Base-by-base conservation (phyloP, 2,113 vertebrate species). In the Micronycteris hirsuta region DNA sequence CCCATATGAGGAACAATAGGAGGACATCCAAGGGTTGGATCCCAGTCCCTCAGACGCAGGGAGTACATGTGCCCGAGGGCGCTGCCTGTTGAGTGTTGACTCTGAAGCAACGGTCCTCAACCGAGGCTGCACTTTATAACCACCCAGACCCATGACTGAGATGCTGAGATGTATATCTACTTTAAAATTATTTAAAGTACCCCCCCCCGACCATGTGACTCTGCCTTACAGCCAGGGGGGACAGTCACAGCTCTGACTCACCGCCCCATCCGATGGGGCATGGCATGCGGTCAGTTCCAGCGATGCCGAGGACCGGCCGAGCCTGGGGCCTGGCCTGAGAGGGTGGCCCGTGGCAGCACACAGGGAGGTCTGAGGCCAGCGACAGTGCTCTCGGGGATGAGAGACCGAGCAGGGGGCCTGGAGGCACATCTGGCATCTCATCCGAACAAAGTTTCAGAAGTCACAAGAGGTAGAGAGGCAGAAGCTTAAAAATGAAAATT, bases 301-400 rank as follows among this genome's bases (percentile, higher is more conserved):
- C 56, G 4, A 9, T 10, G 3, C 56, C 3, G 24, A 58, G 56
- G 24, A 24, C 56, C 56, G 5, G 56, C 56, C 9, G 24, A 58
- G 56, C 56, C 56, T 26, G 56, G 24, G 56, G 56, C 1, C 24
- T n/a, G 3, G 4, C 61, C 28, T 24, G 19, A 78, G 2, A 33
- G 0, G 11, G 9, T 1, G 19, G 16, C 3, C 41, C 14, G 33
- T 2, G 36, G n/a, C 8, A 41, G 20, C 4, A 38, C 15, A 52
- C 33, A 24, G 63, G 22, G 4, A 9, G 10, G 26, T 31, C 45
- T 33, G 9, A 26, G 12, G 5, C 70, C 45, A 17, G 10, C 2
- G 16, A 45, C 1, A 31, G 0, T 11, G 10, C 14, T 43, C 4
- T 26, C 2, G 0, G 43, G 4, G 4, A 47, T 2, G 11, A 22